Percentiles rank a stretch among this genome's conserved stretches.
phyloP scores from a whole-genome alignment of 2,113 vertebrate genomes.

The Caranx ignobilis region DNA sequence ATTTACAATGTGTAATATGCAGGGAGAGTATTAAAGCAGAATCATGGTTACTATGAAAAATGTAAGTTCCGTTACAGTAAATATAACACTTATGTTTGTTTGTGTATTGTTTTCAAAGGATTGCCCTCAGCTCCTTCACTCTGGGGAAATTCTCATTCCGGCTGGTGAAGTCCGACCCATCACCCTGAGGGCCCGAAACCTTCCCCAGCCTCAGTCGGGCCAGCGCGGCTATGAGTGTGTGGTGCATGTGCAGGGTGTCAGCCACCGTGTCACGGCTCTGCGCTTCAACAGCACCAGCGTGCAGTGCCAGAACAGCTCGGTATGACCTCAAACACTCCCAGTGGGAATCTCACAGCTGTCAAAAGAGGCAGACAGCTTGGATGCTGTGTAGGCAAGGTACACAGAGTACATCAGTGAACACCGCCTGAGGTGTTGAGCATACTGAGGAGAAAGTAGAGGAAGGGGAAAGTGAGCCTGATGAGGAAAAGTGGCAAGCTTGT shows the following conservation, averaged over 20 bases:
- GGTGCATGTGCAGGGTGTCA: conserved; percentile 90
- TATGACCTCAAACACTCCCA: conserved; percentile 78
- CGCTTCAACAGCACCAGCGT: conserved; percentile 99
- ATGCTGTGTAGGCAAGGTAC: conserved; percentile 63
- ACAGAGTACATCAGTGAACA: conserved; percentile 54
- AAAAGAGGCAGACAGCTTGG: conserved; percentile 62
- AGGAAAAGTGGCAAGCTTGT: conserved; percentile 21
- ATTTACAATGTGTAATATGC: background rate
- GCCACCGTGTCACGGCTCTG: conserved; percentile 95
- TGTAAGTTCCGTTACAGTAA: background rate
- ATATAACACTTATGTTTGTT: background rate
- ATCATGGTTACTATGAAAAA: background rate
- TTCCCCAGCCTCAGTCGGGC: conserved; percentile 96
- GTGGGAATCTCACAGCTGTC: conserved; percentile 68
- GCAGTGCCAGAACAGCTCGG: conserved; percentile 99
- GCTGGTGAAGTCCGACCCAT: conserved; percentile 96
- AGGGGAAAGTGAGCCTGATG: conserved; percentile 25
- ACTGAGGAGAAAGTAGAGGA: conserved; percentile 46
- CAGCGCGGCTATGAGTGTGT: conserved; percentile 97
- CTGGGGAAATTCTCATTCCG: conserved; percentile 94
- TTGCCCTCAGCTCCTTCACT: conserved; percentile 95
- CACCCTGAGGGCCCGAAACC: conserved; percentile 93
- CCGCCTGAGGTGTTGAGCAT: conserved; percentile 49
- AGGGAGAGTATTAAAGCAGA: background rate
- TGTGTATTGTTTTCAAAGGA: conserved; percentile 81